Conservation (phyloP, 2,797 vertebrate genomes). For the Cyclura pinguis region DNA sequence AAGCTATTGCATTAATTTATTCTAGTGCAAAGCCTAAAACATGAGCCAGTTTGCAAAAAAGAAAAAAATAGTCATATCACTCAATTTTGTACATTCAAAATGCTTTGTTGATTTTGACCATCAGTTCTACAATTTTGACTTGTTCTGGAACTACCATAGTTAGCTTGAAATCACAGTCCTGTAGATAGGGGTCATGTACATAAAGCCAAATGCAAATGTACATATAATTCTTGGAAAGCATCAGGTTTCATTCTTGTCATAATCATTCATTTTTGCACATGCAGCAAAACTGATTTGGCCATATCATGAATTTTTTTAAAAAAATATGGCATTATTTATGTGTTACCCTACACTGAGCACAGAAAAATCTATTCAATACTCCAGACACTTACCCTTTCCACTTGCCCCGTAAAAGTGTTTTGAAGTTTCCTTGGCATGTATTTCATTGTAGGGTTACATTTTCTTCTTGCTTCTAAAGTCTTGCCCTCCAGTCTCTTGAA, state of each 20-base stretch:
- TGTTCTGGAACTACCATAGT: not conserved
- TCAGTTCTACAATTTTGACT: not conserved
- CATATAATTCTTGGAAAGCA: not conserved
- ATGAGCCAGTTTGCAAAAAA: not conserved
- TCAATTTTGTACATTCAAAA: too few species aligned
- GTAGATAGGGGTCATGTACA: not conserved
- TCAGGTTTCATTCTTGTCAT: not conserved
- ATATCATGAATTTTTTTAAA: conserved; percentile 1
- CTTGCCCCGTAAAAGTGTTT: conserved; percentile 34
- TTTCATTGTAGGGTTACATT: conserved; percentile 28
- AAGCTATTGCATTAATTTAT: not conserved
- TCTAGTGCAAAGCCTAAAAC: not conserved
- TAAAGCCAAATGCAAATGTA: not conserved
- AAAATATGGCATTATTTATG: conserved; percentile 14
- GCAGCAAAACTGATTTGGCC: conserved; percentile 17
- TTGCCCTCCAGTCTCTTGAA: conserved; percentile 56
- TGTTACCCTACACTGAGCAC: conserved; percentile 36
- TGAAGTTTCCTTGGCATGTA: conserved; percentile 27
- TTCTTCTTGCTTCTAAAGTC: not conserved
- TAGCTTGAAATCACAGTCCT: not conserved
- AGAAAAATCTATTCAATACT: conserved; percentile 26
- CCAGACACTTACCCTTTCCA: conserved; percentile 26
- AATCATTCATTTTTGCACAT: not conserved
- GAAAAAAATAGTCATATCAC: too few species aligned
- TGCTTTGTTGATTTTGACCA: not conserved